A percentile compares a stretch with the other conserved stretches of the same genome.
phyloP scores from a whole-genome alignment of 2,797 vertebrate species.

The Picus viridis region DNA sequence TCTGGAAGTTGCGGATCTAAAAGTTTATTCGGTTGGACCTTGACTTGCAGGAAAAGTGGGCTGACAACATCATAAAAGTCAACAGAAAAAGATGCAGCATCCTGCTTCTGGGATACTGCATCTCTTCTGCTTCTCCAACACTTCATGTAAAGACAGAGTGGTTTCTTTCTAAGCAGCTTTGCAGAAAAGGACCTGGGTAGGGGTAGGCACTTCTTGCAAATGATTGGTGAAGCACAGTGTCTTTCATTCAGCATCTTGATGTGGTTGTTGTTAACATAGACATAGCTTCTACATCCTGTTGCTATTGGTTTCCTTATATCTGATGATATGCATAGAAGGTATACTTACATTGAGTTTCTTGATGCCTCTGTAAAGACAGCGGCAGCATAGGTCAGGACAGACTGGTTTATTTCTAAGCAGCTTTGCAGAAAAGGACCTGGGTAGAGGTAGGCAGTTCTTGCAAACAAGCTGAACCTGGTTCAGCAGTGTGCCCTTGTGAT shows the following conservation, averaged over 20 bases:
- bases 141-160: fast-evolving
- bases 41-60: neutral
- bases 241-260: no score
- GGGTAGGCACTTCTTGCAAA: neutral
- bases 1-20: neutral
- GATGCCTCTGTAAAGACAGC: no score
- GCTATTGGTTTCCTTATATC: no score
- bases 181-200: neutral
- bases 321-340: no score
- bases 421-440: neutral
- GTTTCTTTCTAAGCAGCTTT: neutral
- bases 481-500: neutral
- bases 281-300: no score
- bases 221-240: no score
- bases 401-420: neutral
- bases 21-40: neutral
- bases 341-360: no score
- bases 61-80: neutral
- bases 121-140: neutral
- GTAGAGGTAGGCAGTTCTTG: neutral
- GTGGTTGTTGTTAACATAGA: no score
- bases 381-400: no score
- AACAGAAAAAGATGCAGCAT: neutral
- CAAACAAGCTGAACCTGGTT: fast-evolving
- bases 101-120: neutral